Percentiles rank a stretch among this genome's conserved stretches.
Conservation (phyloP, 23 tunicate genomes). For the Aplidium turbinatum region DNA sequence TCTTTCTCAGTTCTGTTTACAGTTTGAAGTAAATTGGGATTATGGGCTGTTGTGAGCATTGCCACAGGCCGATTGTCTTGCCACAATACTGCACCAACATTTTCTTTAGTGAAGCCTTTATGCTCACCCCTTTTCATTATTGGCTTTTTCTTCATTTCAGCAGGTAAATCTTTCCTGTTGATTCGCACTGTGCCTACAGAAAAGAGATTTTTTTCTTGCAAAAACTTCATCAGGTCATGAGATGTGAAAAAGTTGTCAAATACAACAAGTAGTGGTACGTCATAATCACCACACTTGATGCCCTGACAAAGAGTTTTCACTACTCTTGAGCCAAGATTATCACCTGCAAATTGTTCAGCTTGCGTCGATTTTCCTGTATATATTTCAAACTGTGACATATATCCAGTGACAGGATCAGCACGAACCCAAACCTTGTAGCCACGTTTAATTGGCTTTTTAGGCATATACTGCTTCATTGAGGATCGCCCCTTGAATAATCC, state of each 20-base stretch:
- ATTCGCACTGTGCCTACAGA: constrained; percentile 16
- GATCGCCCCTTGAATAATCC: constrained; percentile 15
- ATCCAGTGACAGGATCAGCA: constrained; percentile 29
- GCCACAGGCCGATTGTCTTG: constrained; percentile 24
- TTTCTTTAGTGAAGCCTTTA: neutral
- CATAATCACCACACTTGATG: neutral
- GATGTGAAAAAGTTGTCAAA: constrained; percentile 22
- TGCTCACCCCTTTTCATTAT: constrained; percentile 17
- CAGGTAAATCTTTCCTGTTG: constrained; percentile 9
- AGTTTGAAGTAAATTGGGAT: constrained; percentile 5
- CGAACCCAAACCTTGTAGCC: constrained; percentile 36
- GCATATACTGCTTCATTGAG: constrained; percentile 19
- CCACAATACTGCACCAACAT: constrained; percentile 6
- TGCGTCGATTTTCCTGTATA: constrained; percentile 14
- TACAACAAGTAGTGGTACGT: constrained; percentile 1
- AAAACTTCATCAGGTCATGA: neutral
- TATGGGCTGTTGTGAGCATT: constrained; percentile 12
- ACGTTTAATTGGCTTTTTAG: constrained; percentile 7
- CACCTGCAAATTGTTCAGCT: neutral
- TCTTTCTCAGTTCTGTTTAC: constrained; percentile 14
- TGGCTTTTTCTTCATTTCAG: constrained; percentile 4
- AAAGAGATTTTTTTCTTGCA: constrained; percentile 1
- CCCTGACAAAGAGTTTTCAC: constrained; percentile 7
- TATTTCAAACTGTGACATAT: constrained; percentile 24
- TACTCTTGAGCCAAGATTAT: neutral